Evolutionary conservation across 2,797 vertebrate species (phyloP), one percentile per base, ranked within the genome.

Genomic region (Mormyrus proboscirostris): DNA sequence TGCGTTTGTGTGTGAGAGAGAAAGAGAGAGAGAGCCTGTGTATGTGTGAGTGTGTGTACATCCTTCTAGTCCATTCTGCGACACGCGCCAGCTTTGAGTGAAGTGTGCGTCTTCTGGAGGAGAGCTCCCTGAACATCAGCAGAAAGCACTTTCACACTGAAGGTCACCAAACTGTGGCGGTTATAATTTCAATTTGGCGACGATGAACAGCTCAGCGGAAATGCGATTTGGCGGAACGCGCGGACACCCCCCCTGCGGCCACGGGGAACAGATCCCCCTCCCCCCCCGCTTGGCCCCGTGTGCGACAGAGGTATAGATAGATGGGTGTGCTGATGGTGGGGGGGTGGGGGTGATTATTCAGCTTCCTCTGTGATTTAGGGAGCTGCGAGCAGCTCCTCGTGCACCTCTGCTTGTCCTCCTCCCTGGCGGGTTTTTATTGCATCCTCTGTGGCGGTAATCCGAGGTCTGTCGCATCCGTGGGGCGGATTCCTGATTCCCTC

Each of bases 401-500:
- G 22, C 22, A 12, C 49, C 14, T 86, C 50, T 19, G 51, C 50
- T 55, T 55, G 85, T 55, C 85, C 85, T 55, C 84, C 33, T 86
- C 50, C 85, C 85, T 25, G 83, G 76, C 41, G 76, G 76, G 76
- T 79, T 84, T 84, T 84, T 50, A 84, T 83, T 86, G 83, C 49
- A 50, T 51, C 79, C 79, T 83, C 79, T 83, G 79, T 47, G 49
- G 51, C 51, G 85, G 51, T 57, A 50, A 53, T 57, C 85, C 25
- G 85, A 33, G 85, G 85, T 25, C 76, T 49, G 51, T 25, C 85
- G n/a, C 50, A 25, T 55, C 25, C 33, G 85, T 38, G 85, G 85
- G 85, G 53, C 85, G 85, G 51, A 51, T 53, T 87, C 86, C 59
- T 57, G 86, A 88, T 65, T 88, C 25, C 86, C 55, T 65, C 57